Conservation (phyloP, 2,797 vertebrate species). For the Rhyacichthys aspro region DNA sequence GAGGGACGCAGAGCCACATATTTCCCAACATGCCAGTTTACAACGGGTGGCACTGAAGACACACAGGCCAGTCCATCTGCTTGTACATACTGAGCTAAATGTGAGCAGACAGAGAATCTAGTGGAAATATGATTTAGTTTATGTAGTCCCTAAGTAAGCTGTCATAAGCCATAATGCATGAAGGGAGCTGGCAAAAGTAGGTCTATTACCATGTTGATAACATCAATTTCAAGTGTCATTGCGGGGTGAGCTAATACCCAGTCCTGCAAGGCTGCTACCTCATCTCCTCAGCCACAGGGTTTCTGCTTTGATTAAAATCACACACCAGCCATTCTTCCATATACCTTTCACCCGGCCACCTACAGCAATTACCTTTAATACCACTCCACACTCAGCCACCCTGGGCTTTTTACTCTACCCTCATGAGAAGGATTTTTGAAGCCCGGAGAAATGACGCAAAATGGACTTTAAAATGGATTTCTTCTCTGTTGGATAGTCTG, state of each 20-base stretch:
- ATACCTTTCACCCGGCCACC: conserved; percentile 26
- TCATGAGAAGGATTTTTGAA: neutral
- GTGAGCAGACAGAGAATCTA: conserved; percentile 64
- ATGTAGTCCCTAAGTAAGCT: conserved; percentile 74
- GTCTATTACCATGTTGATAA: conserved; percentile 73
- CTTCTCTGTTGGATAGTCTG: neutral
- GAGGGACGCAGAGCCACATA: conserved; percentile 19
- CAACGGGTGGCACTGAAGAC: conserved; percentile 37
- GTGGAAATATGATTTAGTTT: conserved; percentile 75
- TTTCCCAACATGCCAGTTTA: conserved; percentile 31
- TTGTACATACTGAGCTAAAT: conserved; percentile 55
- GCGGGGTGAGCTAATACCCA: conserved; percentile 56
- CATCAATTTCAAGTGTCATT: conserved; percentile 73
- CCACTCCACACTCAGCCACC: neutral
- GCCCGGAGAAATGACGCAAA: conserved; percentile 23
- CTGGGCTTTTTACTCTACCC: conserved; percentile 20
- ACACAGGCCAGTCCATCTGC: conserved; percentile 58
- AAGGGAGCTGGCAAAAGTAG: conserved; percentile 66
- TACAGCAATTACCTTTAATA: conserved; percentile 41
- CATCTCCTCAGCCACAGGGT: conserved; percentile 41
- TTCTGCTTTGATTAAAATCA: conserved; percentile 72
- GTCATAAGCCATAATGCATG: conserved; percentile 69
- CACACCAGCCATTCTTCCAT: conserved; percentile 41
- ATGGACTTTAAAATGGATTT: conserved; percentile 16
- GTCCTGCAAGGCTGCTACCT: conserved; percentile 37